Base-by-base conservation (phyloP, 2,797 vertebrate genomes). In the Anguilla pacifica region DNA sequence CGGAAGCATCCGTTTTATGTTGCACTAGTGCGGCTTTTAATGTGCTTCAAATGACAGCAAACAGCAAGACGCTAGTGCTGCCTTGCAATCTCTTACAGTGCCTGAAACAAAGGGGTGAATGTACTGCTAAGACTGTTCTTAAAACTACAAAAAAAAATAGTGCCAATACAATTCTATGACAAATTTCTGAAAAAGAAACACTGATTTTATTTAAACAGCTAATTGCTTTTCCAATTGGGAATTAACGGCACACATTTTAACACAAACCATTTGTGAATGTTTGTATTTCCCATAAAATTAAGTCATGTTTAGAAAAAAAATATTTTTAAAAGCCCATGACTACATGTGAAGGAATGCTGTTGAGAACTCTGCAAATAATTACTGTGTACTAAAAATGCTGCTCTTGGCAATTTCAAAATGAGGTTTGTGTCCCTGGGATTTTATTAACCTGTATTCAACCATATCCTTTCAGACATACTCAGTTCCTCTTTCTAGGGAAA, bases 401-500 rank as follows among this genome's bases (percentile, higher is more conserved):
- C 13, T 70, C 59, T 2, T 35, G 31, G 31, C 39, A 1, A 81
- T 81, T 49, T 81, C 22, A 19, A 81, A 46, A 49, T 81, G 77
- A 39, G 11, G 13, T 49, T 25, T 49, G 39, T 46, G 77, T 81
- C 77, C 28, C 35, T 39, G 31, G 25, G 72, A 77, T 77, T 77
- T 77, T 77, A 77, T n/a, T 39, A 74, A 55, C 83, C 49, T 55
- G 5, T 9, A 51, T 51, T 83, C 39, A 6, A 51, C 31, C 82
- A 39, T n/a, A 57, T 74, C 46, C 79, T 88, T 83, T 39, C 74
- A 84, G 55, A 88, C 82, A 57, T 83, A 85, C 88, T 86, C 84
- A 86, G 88, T 88, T 88, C 88, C 88, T 88, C 88, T 88, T 88
- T 88, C 85, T 67, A 86, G 39, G 77, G 82, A 70, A 86, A 49